Base-by-base conservation (phyloP, 2,888 invertebrate genomes). In the Clivina fossor region DNA sequence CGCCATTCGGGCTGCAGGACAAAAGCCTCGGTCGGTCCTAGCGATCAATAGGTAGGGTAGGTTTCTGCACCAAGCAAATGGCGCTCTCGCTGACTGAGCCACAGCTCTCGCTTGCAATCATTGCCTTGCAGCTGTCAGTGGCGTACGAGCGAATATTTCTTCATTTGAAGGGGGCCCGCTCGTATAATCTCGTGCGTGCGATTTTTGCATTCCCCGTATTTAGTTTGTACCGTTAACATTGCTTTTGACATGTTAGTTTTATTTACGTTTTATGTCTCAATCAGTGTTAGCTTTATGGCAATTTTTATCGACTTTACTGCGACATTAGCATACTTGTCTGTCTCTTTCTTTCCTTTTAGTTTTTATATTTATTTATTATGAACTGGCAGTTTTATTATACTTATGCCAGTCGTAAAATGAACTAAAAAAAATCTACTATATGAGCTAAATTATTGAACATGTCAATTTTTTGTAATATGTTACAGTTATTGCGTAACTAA, bases 61-160 rank as follows among this genome's bases (percentile, higher is more conserved):
- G 44, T n/a, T 47, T 51, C 51, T 47, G 46, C 54, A 55, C 38
- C 47, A n/a, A n/a, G n/a, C n/a, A n/a, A n/a, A 55, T 55, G 55
- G 55, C 55, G 55, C 55, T 55, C 55, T 46, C 47, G 38, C 47
- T 47, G n/a, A n/a, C n/a, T n/a, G n/a, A n/a, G n/a, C n/a, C n/a
- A n/a, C n/a, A n/a, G n/a, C n/a, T n/a, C n/a, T n/a, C n/a, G n/a
- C n/a, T n/a, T n/a, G 47, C 55, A 55, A 53, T 47, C 47, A 55
- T 55, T 26, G 41, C 38, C 55, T 16, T 47, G 55, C 38, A 55
- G 32, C 47, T 16, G 11, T 15, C 55, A 55, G 55, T 20, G 55
- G 40, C 55, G 55, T n/a, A n/a, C n/a, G n/a, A n/a, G n/a, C n/a
- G n/a, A n/a, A n/a, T n/a, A n/a, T n/a, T n/a, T n/a, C n/a, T n/a